phyloP scores from a whole-genome alignment of 2,113 vertebrate genomes.

The Lipophrys pholis region DNA sequence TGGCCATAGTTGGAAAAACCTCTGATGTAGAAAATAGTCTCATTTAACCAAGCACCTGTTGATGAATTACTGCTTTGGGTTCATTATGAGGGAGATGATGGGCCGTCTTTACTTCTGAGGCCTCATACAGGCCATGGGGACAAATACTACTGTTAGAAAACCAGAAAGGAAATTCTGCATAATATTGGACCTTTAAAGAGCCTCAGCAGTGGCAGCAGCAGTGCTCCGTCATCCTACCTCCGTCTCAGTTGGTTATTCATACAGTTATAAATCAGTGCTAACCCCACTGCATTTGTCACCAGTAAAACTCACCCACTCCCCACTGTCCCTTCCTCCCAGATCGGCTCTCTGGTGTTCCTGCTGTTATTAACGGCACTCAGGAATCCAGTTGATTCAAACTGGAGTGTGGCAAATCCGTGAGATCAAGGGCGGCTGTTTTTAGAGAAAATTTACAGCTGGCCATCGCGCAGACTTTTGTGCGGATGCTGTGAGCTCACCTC shows the following conservation, averaged over 20 bases:
- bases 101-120: too few relatives aligned
- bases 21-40: too few relatives aligned
- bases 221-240: conserved; percentile 10
- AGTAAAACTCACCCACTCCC: conserved; percentile 55
- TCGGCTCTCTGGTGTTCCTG: conserved; percentile 46
- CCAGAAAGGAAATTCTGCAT: too few relatives aligned
- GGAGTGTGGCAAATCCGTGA: conserved; percentile 35
- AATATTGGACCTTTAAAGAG: too few relatives aligned
- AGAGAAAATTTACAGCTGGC: conserved; percentile 50
- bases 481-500: conserved; percentile 57
- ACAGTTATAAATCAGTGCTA: conserved; percentile 52
- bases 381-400: conserved; percentile 63
- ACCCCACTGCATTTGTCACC: conserved; percentile 60
- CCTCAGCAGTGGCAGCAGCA: not conserved
- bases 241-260: conserved; percentile 21
- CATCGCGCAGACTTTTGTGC: conserved; percentile 49
- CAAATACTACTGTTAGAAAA: too few relatives aligned
- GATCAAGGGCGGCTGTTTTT: conserved; percentile 71
- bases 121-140: too few relatives aligned
- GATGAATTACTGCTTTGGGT: too few relatives aligned
- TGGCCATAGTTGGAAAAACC: too few relatives aligned
- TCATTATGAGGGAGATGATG: too few relatives aligned
- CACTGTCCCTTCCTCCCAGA: too few relatives aligned
- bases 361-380: conserved; percentile 55
- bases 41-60: too few relatives aligned